Conservation (phyloP, 2,888 invertebrate species). For the Lasiommata megera region DNA sequence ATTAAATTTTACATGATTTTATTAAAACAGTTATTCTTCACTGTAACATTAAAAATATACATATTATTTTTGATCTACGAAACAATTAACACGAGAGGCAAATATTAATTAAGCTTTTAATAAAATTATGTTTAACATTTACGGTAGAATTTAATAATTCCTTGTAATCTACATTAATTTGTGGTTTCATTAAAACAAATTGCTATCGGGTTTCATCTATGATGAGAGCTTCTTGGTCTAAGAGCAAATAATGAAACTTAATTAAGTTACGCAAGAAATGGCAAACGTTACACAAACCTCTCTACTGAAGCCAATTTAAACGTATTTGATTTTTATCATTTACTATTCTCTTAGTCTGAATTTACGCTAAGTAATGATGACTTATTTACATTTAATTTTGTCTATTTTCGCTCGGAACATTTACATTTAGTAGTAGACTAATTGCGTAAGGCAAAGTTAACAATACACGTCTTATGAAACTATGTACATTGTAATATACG, state of each 20-base stretch:
- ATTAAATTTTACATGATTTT: too few species aligned
- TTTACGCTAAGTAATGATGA: neutral
- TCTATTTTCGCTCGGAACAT: neutral
- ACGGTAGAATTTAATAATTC: conserved; percentile 13
- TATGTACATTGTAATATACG: neutral
- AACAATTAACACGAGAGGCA: conserved; percentile 12
- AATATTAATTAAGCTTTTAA: conserved; percentile 19
- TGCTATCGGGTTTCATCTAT: conserved; percentile 12
- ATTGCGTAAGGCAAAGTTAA: neutral
- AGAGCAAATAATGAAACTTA: conserved; percentile 20
- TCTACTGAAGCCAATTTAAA: conserved; percentile 9
- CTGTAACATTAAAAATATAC: too few species aligned
- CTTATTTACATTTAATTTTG: neutral
- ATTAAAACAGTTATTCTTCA: too few species aligned
- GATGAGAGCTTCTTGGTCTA: conserved; percentile 15
- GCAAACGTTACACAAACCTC: conserved; percentile 9
- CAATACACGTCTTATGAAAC: neutral
- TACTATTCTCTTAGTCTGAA: conserved; percentile 12
- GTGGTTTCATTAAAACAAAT: conserved; percentile 16
- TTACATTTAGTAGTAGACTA: neutral
- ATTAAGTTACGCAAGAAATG: conserved; percentile 15
- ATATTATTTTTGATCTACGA: neutral
- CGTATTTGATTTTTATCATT: conserved; percentile 18
- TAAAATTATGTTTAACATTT: conserved; percentile 17
- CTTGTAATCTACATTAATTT: conserved; percentile 12